phyloP scores from a whole-genome alignment of 2,797 vertebrate genomes.

The Sardinella longiceps region DNA sequence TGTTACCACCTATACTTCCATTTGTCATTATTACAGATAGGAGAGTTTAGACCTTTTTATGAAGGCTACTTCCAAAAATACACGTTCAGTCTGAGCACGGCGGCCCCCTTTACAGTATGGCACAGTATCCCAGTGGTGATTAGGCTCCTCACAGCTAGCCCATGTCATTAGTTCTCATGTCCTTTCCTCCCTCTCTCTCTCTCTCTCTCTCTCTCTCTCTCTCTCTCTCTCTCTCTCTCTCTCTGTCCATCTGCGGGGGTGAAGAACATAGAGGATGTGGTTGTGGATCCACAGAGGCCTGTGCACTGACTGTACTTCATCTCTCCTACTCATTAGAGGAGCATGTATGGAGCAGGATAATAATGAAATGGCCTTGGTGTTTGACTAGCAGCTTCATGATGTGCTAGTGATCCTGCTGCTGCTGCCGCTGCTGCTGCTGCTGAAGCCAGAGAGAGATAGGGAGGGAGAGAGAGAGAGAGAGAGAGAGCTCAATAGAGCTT shows the following conservation, averaged over 20 bases:
- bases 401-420: background rate
- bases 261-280: background rate
- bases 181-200: background rate
- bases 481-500: background rate
- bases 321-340: background rate
- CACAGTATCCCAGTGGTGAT: background rate
- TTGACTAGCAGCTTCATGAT: background rate
- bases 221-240: background rate
- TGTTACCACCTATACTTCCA: too few species aligned
- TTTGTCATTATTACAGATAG: too few species aligned
- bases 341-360: background rate
- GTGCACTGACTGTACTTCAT: too few species aligned
- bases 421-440: background rate
- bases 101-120: background rate
- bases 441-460: too few species aligned
- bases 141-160: background rate
- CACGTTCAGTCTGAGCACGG: too few species aligned
- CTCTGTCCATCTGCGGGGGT: background rate
- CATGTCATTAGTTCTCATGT: conserved; percentile 1
- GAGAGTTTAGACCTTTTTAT: too few species aligned
- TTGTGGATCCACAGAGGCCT: background rate
- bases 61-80: background rate
- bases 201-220: background rate
- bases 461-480: too few species aligned
- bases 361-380: background rate